These are phyloP conservation scores for Lepus townsendii DNA, from an alignment of 2,797 vertebrate species.

Conservation along the genomic window DNA sequence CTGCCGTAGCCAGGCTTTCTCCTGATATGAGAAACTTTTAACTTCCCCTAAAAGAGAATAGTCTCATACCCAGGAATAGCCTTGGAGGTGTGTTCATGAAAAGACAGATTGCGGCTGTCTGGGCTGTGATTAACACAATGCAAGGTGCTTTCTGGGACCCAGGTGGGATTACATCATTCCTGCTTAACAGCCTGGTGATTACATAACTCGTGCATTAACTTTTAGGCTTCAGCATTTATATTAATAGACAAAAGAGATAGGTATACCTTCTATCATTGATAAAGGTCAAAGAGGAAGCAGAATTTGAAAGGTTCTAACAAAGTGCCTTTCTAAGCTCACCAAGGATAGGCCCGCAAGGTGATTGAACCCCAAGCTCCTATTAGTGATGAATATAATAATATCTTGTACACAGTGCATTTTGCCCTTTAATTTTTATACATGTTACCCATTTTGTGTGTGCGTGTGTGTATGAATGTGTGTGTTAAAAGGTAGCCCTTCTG, in stretches of 20 bases:
- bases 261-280: background rate
- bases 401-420: background rate
- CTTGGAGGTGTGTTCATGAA: background rate
- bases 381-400: background rate
- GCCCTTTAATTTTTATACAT: background rate
- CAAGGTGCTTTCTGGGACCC: background rate
- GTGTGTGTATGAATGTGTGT: background rate
- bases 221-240: conserved; percentile 1
- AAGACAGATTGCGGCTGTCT: conserved; percentile 22
- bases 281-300: background rate
- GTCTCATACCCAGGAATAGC: conserved; percentile 36
- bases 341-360: background rate
- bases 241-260: background rate
- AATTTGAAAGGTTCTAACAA: background rate
- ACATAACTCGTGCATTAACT: conserved; percentile 55
- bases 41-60: background rate
- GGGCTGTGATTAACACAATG: background rate
- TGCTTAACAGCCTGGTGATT: conserved; percentile 20
- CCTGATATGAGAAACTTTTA: conserved; percentile 73
- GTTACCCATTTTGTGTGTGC: background rate
- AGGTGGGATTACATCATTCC: conserved; percentile 60
- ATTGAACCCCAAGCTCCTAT: background rate
- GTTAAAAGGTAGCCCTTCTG: background rate
- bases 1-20: conserved; percentile 77
- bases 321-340: background rate